Conservation (phyloP, 2,797 vertebrate genomes). For the Mormyrus hasselquistii region DNA sequence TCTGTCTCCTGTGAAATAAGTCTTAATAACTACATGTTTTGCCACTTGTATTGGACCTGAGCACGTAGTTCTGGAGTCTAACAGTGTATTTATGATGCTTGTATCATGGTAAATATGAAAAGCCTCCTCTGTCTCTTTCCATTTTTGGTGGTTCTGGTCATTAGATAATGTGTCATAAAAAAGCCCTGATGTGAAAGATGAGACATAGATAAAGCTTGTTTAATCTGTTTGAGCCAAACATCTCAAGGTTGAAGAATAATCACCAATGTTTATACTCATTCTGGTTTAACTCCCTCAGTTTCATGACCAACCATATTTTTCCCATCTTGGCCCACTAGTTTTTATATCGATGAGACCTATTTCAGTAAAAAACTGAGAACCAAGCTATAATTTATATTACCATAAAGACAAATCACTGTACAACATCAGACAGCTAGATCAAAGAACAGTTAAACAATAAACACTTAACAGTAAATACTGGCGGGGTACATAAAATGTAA, state of each 20-base stretch:
- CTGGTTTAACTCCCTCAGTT: background rate
- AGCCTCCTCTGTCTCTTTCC: background rate
- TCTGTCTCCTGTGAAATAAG: background rate
- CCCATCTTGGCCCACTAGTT: background rate
- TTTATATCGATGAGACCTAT: background rate
- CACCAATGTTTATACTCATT: background rate
- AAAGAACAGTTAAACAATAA: background rate
- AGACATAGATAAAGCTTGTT: background rate
- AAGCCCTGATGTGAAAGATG: background rate
- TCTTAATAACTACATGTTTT: background rate
- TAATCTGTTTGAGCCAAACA: background rate
- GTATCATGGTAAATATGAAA: background rate
- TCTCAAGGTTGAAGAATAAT: background rate
- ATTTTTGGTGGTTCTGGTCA: background rate
- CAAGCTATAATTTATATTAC: background rate
- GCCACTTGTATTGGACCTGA: background rate
- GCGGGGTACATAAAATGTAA: background rate
- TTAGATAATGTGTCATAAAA: background rate
- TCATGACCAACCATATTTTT: background rate
- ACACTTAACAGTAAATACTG: background rate
- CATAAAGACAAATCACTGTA: background rate
- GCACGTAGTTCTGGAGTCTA: background rate
- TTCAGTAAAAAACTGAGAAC: background rate
- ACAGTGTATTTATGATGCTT: background rate
- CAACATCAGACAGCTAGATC: background rate